Evolutionary conservation across 2,797 vertebrate species (phyloP), one percentile per base, ranked within the genome.

Genomic region (Tamandua tetradactyla): DNA sequence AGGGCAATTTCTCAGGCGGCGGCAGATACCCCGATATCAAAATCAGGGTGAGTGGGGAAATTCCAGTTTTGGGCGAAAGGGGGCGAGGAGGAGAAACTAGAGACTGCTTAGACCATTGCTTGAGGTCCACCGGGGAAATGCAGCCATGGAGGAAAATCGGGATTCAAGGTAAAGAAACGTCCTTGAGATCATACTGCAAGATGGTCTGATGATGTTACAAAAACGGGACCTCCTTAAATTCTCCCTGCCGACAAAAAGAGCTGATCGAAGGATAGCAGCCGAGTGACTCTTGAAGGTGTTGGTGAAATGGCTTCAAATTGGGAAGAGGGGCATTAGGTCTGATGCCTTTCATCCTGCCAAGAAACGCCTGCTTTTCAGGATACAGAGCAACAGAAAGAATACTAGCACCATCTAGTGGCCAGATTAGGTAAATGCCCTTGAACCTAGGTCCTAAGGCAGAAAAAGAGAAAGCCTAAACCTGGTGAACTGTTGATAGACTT

Each of bases 371-470:
- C 59, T 76, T 78, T 68, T 44, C 7, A 82, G 49, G 82, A 37
- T 35, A 14, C 17, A 27, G 47, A 74, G 32, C 89, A 44, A 40
- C 10, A 12, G 64, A 84, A 96, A 96, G 96, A 84, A 91, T 93
- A 64, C 94, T 94, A 96, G 97, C 97, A 95, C 82, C 97, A 96
- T 89, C 96, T 97, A 97, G 96, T 94, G 96, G 96, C 22, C n/a
- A 3, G 9, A 14, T 13, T 52, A 0, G 69, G 96, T 37, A 97
- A 97, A 47, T 88, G 87, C 25, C 37, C 78, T 27, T 18, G 17
- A 17, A 71, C 59, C 64, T 79, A 27, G 2, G 7, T 90, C 52
- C 32, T 49, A 74, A 44, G n/a, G 55, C 0, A 79, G 57, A 40
- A 92, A 84, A 35, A 76, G 22, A 62, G 23, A 93, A 52, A 71